Conservation (phyloP, 2,113 vertebrate genomes). For the Turnix velox region DNA sequence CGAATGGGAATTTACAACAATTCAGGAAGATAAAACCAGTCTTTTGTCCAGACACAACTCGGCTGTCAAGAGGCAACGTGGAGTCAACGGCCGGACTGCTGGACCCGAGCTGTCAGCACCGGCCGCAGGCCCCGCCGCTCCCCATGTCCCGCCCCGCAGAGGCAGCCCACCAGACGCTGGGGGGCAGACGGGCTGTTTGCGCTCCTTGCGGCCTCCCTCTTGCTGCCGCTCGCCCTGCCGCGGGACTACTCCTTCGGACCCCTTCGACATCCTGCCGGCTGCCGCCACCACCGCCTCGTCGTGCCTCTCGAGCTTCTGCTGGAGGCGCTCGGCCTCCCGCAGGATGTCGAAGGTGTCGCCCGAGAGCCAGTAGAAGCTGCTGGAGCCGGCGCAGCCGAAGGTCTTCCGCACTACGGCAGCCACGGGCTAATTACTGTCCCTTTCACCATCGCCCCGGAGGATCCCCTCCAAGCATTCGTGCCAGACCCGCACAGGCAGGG, state of each 20-base stretch:
- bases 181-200: constrained; percentile 33
- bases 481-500: background rate
- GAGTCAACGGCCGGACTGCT: background rate
- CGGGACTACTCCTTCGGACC: too few relatives aligned
- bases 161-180: background rate
- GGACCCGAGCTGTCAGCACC: background rate
- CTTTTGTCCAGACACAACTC: background rate
- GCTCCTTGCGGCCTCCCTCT: constrained; percentile 70
- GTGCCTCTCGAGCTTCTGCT: constrained; percentile 66
- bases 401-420: constrained; percentile 68
- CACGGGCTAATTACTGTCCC: constrained; percentile 54
- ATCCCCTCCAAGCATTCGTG: background rate
- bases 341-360: constrained; percentile 89
- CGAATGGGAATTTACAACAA: background rate
- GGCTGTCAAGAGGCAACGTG: background rate
- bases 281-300: constrained; percentile 5
- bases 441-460: constrained; percentile 44
- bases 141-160: background rate
- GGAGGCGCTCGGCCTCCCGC: constrained; percentile 70
- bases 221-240: constrained; percentile 31
- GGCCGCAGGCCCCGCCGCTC: background rate
- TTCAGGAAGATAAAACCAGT: background rate
- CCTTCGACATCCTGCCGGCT: background rate
- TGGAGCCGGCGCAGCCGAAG: constrained; percentile 84
- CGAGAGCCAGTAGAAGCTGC: constrained; percentile 86